phyloP scores from a whole-genome alignment of 2,113 vertebrate species.

The Oryzias woworae region DNA sequence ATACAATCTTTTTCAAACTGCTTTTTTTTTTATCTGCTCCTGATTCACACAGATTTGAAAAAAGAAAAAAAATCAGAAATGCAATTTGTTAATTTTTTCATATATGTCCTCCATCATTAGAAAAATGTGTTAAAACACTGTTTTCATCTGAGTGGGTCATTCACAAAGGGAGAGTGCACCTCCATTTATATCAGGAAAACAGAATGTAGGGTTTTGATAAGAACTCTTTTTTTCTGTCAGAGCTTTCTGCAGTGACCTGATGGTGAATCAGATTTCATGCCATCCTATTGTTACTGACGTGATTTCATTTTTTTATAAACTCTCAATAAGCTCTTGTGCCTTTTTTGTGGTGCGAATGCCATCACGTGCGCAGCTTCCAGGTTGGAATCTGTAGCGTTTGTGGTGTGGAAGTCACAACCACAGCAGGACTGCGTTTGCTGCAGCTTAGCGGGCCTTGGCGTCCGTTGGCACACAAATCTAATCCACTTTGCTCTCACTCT shows the following conservation, averaged over 20 bases:
- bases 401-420: conserved; percentile 36
- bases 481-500: conserved; percentile 58
- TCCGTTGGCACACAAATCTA: conserved; percentile 56
- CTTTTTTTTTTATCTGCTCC: no score
- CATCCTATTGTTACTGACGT: conserved; percentile 12
- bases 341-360: neutral
- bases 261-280: conserved; percentile 21
- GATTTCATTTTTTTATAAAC: neutral
- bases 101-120: no score
- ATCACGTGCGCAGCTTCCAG: neutral
- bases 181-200: conserved; percentile 35
- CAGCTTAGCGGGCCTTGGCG: conserved; percentile 47
- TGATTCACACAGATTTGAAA: no score
- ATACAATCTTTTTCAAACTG: no score
- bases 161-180: neutral
- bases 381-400: conserved; percentile 19
- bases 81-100: no score
- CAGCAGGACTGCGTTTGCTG: conserved; percentile 41
- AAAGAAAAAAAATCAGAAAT: no score
- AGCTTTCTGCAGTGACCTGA: conserved; percentile 25
- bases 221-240: conserved; percentile 9
- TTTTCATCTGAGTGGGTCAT: no score
- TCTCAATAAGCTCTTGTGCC: conserved; percentile 18
- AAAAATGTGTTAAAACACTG: no score
- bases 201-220: conserved; percentile 30